phyloP scores from a whole-genome alignment of 2,113 vertebrate species.

The Zosterops pallidus region DNA sequence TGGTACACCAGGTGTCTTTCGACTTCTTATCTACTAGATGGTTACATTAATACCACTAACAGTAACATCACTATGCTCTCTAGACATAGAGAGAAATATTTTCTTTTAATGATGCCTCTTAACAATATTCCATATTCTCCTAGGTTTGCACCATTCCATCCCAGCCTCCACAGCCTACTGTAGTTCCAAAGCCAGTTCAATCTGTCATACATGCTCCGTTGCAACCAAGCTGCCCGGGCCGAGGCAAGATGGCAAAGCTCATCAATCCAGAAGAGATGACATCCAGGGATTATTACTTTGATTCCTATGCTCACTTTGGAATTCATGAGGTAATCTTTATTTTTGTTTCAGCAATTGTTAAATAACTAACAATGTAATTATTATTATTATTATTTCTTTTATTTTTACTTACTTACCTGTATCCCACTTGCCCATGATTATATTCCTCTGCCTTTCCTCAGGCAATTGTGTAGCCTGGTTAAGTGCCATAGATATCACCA shows the following conservation, averaged over 20 bases:
- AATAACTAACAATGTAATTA: background rate
- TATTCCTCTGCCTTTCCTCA: background rate
- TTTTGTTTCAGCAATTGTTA: background rate
- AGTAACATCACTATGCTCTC: background rate
- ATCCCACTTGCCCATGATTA: background rate
- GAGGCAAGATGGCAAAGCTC: slow-evolving; percentile 92
- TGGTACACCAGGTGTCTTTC: background rate
- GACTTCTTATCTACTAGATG: background rate
- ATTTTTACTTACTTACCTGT: background rate
- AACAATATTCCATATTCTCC: background rate
- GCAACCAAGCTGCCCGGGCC: slow-evolving; percentile 85
- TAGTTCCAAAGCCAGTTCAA: slow-evolving; percentile 85
- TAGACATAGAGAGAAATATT: background rate
- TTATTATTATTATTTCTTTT: background rate
- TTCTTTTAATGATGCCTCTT: background rate
- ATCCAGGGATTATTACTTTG: slow-evolving; percentile 96
- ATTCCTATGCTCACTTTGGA: slow-evolving; percentile 98
- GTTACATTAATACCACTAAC: background rate
- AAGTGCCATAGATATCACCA: background rate
- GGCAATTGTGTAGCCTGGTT: background rate
- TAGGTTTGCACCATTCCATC: slow-evolving; percentile 79
- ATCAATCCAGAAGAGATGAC: slow-evolving; percentile 98
- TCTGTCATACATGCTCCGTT: slow-evolving; percentile 81
- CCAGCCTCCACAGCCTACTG: slow-evolving; percentile 83
- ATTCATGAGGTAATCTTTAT: slow-evolving; percentile 90